These are phyloP conservation scores for Leptopterna dolabrata DNA, from an alignment of 2,888 invertebrate genomes.

Conservation along the genomic window DNA sequence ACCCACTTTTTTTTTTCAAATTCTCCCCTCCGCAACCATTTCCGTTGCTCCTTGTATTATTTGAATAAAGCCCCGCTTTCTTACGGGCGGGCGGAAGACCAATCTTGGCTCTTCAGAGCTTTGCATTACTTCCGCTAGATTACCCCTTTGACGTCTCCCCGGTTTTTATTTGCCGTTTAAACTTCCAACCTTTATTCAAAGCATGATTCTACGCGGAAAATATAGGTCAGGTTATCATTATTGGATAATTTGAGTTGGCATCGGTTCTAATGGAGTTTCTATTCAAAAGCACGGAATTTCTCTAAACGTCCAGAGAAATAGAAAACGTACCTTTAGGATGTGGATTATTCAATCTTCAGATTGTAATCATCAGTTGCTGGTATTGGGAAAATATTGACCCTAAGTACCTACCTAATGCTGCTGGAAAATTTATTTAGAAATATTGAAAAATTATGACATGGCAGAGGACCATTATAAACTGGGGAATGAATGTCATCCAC, in stretches of 20 bases:
- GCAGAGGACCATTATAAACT: too few relatives aligned
- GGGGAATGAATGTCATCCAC: too few relatives aligned
- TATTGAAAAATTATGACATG: too few relatives aligned
- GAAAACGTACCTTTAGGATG: too few relatives aligned
- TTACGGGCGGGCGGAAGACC: neutral
- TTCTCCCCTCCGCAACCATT: neutral
- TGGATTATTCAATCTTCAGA: too few relatives aligned
- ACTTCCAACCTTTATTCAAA: neutral
- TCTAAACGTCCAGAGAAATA: too few relatives aligned
- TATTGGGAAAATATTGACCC: too few relatives aligned
- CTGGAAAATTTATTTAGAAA: too few relatives aligned
- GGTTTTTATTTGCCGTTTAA: conserved; percentile 7
- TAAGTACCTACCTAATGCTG: too few relatives aligned
- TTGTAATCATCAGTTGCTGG: too few relatives aligned
- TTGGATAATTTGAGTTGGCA: neutral
- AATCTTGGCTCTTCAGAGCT: neutral
- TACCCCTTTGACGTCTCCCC: neutral
- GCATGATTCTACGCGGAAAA: neutral
- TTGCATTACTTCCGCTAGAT: conserved; percentile 8
- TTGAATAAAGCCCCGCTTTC: neutral
- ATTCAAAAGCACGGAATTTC: too few relatives aligned
- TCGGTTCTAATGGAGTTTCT: neutral
- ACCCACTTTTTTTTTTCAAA: neutral
- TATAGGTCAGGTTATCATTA: neutral
- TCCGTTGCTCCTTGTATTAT: neutral